Base-by-base conservation (phyloP, 2,797 vertebrate genomes). In the Phrynocephalus guinanensis region DNA sequence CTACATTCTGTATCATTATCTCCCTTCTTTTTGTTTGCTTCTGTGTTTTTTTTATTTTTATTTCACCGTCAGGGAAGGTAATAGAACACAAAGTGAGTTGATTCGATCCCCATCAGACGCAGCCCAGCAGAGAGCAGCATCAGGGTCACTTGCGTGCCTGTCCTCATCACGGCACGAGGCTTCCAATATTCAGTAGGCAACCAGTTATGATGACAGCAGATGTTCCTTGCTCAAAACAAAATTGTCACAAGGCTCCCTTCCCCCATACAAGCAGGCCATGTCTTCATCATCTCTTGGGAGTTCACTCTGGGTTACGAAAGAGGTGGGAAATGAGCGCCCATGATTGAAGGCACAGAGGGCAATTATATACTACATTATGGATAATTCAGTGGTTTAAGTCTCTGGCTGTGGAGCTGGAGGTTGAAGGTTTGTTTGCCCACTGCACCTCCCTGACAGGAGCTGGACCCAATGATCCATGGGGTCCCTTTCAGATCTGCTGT, bases 201-300 rank as follows among this genome's bases (percentile, higher is more conserved):
- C 52, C 63, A 63, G n/a, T 75, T 73, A n/a, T 18, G 16, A 50
- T 79, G 82, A 7, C 56, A 75, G n/a, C 44, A 52, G 38, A 84
- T 73, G 78, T 28, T 33, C 28, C 22, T 30, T 10, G 15, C 44
- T 80, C 56, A 33, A 28, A 79, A 80, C 20, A 44, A 80, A 50
- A 84, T 73, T 63, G 76, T 79, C 76, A n/a, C 68, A 33, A 26
- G 26, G 22, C 44, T 72, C 67, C 13, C 11, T 13, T 56, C 52
- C 52, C 38, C 26, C 48, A 6, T 22, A 44, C 72, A 22, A 75
- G 38, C 24, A 22, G 80, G 68, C 13, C 71, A 72, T 56, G 52
- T 68, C 52, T 79, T 84, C 87, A 84, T 85, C 60, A 28, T 9
- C 56, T 80, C 68, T 77, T 84, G 28, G 56, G 60, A 50, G 70